Base-by-base conservation (phyloP, 2,797 vertebrate genomes). In the Rhinichthys osculus region DNA sequence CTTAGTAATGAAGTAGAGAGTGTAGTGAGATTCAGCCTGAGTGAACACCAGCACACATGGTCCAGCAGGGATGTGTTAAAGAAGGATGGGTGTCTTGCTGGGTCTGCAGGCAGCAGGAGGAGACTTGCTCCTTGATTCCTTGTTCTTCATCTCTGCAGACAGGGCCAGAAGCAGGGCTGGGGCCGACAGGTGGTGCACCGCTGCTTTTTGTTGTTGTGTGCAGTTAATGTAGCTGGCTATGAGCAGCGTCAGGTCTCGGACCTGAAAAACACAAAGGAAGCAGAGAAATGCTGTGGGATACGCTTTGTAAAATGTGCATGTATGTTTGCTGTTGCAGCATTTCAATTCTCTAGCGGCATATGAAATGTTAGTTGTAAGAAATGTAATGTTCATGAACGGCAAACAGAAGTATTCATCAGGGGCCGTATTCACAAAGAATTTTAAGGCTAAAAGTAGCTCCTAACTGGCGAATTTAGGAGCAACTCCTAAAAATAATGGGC, bases 181-280 rank as follows among this genome's bases (percentile, higher is more conserved):
- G 52, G 97, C 97, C 4, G 97, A 98, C 87, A 98, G 96, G 89
- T 98, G 97, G 92, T 98, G 97, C 89, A 96, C 93, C 0, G 95
- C 93, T 44, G 96, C 94, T 93, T 98, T 99, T 92, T 98, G 97
- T 88, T 97, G 98, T 85, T 98, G 96, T 21, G 95, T 94, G 54
- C 96, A 97, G 95, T 99, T 99, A 92, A 99, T 96, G 90, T 99
- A 99, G 90, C 96, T 96, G 93, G 97, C 97, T 82, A 98, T 95
- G 91, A 99, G 95, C 78, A 99, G 95, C 79, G 98, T 97, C 91
- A 99, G 95, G 92, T 99, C 98, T 88, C 98, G 95, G 92, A 98
- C 97, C 98, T 99, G 86, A 83, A 16, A 90, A 92, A 89, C 3
- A 90, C 92, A 88, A 81, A 84, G 40, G 89, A 7, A 89, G 38